Evolutionary conservation across 2,888 invertebrate species (phyloP), one percentile per base, ranked within the genome.

Genomic region (Drosophila quasianomalipes): DNA sequence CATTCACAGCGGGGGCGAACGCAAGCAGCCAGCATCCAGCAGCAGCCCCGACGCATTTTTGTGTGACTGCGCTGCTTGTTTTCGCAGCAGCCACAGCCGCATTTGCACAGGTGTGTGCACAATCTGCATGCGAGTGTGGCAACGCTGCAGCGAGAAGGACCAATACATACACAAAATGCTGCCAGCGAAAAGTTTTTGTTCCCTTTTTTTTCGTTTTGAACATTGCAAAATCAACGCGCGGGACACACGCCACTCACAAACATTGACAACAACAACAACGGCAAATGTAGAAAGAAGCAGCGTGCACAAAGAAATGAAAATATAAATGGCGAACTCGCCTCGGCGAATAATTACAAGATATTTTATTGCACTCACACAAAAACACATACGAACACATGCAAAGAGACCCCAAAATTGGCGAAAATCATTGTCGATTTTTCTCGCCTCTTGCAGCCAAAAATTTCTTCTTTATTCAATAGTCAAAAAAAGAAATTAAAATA

Each of bases 91-190:
- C 68, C 41, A 49, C 68, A 54, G 39, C 39, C 16, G 39, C 66
- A 74, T 76, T 85, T 85, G 85, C 88, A 87, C 86, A 87, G 86
- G 86, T 87, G 79, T 79, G 81, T 81, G 89, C 84, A 47, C 47
- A 91, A 76, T 68, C 73, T 83, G 76, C 70, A 75, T 79, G 79
- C 69, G 74, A 82, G 59, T 88, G 81, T 87, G 91, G 86, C 91
- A 91, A 87, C 90, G 85, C 86, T 91, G 91, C 90, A 78, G 69
- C 81, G 75, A 60, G 75, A 65, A 26, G 47, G 76, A 81, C 83
- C 78, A 85, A 86, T 77, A 91, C 86, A 89, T 84, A 89, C 85
- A 90, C 86, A 90, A 89, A 79, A 79, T 33, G 78, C 75, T 75
- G 64, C 53, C 80, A 67, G 89, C 74, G 75, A 81, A 84, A 84